These are phyloP conservation scores for Rachycentron canadum DNA, from an alignment of 2,797 vertebrate genomes.

Conservation along the genomic window DNA sequence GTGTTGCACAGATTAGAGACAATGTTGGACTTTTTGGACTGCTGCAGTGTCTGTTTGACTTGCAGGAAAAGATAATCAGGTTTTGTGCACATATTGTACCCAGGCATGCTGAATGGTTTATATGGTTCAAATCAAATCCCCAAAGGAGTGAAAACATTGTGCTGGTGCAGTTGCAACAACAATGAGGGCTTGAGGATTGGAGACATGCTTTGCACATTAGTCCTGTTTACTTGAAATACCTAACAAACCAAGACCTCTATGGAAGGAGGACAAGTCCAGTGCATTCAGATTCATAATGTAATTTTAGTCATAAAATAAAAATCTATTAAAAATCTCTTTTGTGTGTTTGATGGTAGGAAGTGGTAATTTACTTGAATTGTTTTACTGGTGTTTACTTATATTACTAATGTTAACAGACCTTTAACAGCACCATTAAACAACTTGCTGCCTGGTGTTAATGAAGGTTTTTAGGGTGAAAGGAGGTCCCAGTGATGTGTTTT, in stretches of 20 bases:
- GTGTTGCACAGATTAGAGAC: constrained; percentile 47
- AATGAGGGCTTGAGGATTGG: constrained; percentile 3
- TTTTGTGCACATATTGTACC: constrained; percentile 38
- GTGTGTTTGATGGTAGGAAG: not conserved
- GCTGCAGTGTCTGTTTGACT: constrained; percentile 41
- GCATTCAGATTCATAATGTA: not conserved
- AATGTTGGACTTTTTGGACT: constrained; percentile 32
- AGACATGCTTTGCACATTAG: constrained; percentile 13
- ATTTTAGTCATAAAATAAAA: not conserved
- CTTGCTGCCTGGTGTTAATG: not conserved
- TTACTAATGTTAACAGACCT: not conserved
- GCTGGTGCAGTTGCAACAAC: constrained; percentile 26
- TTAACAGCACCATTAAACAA: not conserved
- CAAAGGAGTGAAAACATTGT: constrained; percentile 28
- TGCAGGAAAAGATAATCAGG: constrained; percentile 46
- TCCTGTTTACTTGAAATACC: constrained; percentile 3
- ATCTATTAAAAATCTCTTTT: not conserved
- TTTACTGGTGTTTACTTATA: not conserved
- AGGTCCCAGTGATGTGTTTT: not conserved
- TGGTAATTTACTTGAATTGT: no score
- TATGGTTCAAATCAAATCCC: constrained; percentile 42
- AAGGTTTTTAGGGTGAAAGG: not conserved
- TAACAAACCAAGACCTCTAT: constrained; percentile 5
- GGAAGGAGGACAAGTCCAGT: not conserved
- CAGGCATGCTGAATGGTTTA: constrained; percentile 41